phyloP scores from a whole-genome alignment of 2,113 vertebrate species.

The Cyanistes caeruleus region DNA sequence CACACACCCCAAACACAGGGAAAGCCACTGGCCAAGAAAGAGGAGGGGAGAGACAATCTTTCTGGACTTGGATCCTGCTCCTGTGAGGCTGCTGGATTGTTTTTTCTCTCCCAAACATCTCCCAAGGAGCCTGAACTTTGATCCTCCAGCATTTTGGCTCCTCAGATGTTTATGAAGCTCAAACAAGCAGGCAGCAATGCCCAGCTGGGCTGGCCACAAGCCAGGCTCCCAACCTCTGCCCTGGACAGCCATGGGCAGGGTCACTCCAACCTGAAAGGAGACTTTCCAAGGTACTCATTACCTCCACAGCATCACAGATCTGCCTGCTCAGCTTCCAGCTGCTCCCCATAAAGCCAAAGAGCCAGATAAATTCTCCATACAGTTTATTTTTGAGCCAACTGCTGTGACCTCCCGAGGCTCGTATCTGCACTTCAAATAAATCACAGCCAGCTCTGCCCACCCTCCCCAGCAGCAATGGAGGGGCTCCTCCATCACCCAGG shows the following conservation, averaged over 20 bases:
- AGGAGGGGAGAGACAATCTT: not conserved
- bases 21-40: not conserved
- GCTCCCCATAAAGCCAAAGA: not conserved
- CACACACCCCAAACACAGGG: not conserved
- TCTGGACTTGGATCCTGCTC: not conserved
- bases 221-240: not conserved
- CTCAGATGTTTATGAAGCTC: not conserved
- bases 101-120: not conserved
- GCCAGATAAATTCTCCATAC: not conserved
- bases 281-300: fast-evolving
- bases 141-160: not conserved
- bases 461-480: not conserved
- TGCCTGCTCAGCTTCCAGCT: not conserved
- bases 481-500: not conserved
- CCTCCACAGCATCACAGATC: not conserved
- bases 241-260: not conserved
- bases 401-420: fast-evolving
- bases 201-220: not conserved
- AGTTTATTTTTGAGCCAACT: not conserved
- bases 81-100: not conserved
- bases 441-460: not conserved
- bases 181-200: not conserved
- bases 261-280: not conserved
- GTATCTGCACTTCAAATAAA: not conserved
- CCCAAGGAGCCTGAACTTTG: slow-evolving; percentile 12